Conservation (phyloP, 2,113 vertebrate species). For the Axis porcinus region DNA sequence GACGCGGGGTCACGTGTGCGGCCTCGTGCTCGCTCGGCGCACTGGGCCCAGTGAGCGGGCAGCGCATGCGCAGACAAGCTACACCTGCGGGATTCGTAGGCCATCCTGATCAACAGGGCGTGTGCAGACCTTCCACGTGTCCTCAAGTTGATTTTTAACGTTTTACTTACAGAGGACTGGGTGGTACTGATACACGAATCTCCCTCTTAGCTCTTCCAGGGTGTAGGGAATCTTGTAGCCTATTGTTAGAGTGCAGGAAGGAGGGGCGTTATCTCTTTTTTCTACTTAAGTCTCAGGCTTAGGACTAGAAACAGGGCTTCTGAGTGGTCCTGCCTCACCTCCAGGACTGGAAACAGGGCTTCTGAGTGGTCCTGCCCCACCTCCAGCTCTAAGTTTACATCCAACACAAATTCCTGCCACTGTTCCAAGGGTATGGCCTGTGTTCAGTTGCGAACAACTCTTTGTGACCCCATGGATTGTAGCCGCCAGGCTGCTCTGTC, state of each 20-base stretch:
- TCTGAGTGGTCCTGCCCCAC: background rate
- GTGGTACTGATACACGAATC: background rate
- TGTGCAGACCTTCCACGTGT: background rate
- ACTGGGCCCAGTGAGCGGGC: accelerated
- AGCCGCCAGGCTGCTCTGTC: background rate
- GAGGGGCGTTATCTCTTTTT: background rate
- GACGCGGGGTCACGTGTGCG: accelerated
- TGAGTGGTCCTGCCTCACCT: background rate
- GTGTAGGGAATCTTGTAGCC: background rate
- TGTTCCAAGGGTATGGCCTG: background rate
- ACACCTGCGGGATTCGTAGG: accelerated
- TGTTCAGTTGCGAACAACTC: background rate
- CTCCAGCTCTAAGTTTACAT: background rate
- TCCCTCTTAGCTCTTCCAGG: background rate
- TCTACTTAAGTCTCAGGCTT: background rate
- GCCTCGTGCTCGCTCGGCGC: no score
- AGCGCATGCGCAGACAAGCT: background rate
- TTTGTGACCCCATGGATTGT: background rate
- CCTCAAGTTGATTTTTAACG: background rate
- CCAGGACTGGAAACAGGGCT: background rate
- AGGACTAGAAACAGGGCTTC: background rate
- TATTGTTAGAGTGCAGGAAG: background rate
- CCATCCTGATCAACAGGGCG: accelerated
- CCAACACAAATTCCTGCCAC: background rate
- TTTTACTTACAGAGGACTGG: background rate